Conservation (phyloP, 35 echinoderm and acorn worm species). For the Patiria miniata region DNA sequence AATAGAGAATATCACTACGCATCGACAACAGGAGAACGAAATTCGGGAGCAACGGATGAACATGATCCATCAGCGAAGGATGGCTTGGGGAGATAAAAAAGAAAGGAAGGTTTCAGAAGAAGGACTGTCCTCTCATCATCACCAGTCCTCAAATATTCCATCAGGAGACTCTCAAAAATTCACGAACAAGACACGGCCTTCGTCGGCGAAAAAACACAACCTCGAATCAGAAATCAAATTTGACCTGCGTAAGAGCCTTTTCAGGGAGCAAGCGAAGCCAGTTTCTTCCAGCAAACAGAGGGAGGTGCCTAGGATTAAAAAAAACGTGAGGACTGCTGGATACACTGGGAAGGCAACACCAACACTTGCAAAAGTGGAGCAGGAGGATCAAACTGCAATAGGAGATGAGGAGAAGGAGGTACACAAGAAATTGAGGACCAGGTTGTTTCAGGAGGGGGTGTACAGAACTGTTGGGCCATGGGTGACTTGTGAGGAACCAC, state of each 20-base stretch:
- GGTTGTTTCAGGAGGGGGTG: constrained; percentile 27
- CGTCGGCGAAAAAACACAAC: background rate
- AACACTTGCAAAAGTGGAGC: background rate
- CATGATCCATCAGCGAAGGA: background rate
- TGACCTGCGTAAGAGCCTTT: background rate
- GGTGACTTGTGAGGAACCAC: constrained; percentile 11
- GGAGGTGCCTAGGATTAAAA: background rate
- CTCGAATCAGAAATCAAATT: background rate
- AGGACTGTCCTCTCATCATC: background rate
- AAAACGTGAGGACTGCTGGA: background rate
- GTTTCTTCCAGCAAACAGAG: background rate
- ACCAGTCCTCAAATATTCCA: background rate
- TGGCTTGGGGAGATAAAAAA: constrained; percentile 11
- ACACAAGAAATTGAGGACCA: constrained; percentile 17
- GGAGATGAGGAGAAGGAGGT: background rate
- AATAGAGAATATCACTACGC: background rate
- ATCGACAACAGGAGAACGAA: background rate
- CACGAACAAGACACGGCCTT: background rate
- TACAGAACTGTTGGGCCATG: background rate
- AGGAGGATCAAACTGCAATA: background rate
- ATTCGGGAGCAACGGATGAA: background rate
- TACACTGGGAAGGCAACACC: background rate
- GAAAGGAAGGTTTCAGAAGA: background rate
- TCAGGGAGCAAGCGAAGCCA: background rate
- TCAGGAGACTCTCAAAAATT: background rate